phyloP scores from a whole-genome alignment of 2,797 vertebrate species.

The Schizopygopsis pylzovi region DNA sequence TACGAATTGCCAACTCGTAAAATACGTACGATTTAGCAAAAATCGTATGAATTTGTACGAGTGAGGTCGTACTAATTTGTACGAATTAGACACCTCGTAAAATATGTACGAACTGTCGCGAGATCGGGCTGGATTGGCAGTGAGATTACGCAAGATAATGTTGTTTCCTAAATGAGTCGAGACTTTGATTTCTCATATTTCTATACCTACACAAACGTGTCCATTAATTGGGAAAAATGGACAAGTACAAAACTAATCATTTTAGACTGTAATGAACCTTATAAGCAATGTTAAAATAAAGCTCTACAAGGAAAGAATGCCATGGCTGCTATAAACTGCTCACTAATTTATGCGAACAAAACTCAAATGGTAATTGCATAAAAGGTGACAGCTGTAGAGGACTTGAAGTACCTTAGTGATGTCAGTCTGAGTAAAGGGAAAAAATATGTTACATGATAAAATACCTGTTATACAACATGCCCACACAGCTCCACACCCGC shows the following conservation, averaged over 20 bases:
- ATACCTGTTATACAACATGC: slow-evolving; percentile 53
- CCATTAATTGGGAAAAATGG: background rate
- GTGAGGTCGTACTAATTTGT: too few relatives aligned
- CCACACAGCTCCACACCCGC: slow-evolving; percentile 47
- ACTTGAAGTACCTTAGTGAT: slow-evolving; percentile 4
- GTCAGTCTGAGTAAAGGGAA: background rate
- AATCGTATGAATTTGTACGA: too few relatives aligned
- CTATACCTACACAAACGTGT: background rate
- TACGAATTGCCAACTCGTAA: too few relatives aligned
- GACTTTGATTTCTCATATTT: background rate
- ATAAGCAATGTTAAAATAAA: background rate
- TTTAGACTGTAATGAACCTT: background rate
- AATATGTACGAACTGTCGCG: too few relatives aligned
- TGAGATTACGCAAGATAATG: background rate
- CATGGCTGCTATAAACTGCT: background rate
- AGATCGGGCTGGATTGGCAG: too few relatives aligned
- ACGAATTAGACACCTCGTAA: too few relatives aligned
- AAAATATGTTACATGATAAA: slow-evolving; percentile 39
- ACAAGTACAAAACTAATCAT: background rate
- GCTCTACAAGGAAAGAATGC: background rate
- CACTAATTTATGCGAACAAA: background rate
- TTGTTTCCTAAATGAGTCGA: background rate
- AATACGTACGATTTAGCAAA: too few relatives aligned
- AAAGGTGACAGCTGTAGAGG: background rate
- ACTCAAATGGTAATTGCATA: background rate